Base-by-base conservation (phyloP, 2,113 vertebrate species). In the Protomyctophum bolini region DNA sequence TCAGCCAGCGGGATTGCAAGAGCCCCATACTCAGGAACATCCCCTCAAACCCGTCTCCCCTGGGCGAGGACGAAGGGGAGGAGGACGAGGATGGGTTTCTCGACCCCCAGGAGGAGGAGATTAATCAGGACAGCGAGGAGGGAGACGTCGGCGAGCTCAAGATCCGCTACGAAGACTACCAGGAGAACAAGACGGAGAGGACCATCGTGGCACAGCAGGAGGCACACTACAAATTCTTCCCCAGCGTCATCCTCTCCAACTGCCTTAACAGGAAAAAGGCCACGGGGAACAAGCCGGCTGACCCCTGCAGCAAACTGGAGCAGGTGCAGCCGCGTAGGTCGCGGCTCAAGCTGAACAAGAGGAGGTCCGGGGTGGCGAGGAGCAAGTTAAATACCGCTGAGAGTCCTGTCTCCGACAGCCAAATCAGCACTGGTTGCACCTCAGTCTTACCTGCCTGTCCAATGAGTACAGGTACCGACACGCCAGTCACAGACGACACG, bases 141-240 rank as follows among this genome's bases (percentile, higher is more conserved):
- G 95, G 92, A 80, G 95, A 96, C 82, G 92, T 96, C 63, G 96
- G 94, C 75, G 97, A 98, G 82, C 94, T 98, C 78, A 99, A 98
- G 93, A 97, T 98, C 89, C 94, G 95, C 77, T 99, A 98, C 68
- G 97, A 98, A 90, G 98, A 97, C 87, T 98, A 98, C 93, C 96
- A 97, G 87, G 97, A 98, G 84, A 96, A 97, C 80, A 97, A 98
- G 85, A 92, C 92, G 0, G 97, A 98, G 84, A 94, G 94, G 80
- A 95, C 95, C 70, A 95, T 94, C 70, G 94, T 95, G 81, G 96
- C 95, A 79, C 98, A 98, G 83, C 97, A 98, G 92, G 96, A 96
- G 87, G 95, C 96, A 7, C 97, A 99, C 91, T 99, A 99, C 81
- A 98, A 97, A 90, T 99, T 99, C 88, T 99, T 99, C 79, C 98